Evolutionary conservation across 64 coral and sea anemone genomes (phyloP), one percentile per base, ranked within the genome.

Genomic region (Astreopora myriophthalma): DNA sequence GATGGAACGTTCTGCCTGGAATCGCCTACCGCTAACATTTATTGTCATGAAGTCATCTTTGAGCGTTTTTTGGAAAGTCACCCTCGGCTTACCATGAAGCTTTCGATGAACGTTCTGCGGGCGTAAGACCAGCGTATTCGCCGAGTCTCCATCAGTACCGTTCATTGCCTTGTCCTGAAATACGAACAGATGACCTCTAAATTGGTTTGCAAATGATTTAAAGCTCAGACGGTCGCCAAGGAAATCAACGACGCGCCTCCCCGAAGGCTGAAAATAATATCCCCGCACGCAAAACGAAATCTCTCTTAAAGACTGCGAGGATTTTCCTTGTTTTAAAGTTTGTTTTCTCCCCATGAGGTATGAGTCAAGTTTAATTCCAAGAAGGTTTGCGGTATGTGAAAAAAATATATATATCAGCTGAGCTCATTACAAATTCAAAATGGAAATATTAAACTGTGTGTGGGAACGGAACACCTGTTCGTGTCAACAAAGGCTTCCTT

Each of bases 21-120:
- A 92, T 63, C 68, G 27, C 29, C 44, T 80, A 17, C 90, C 90
- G 64, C 90, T 92, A 12, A 92, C 90, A 51, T 92, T 92, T 24
- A 92, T 92, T 22, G 90, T 92, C 8, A 75, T 40, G 12, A 86
- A 29, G 46, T 70, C 76, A 46, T 36, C 65, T 25, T 57, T 76
- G n/a, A 24, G 29, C 33, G 74, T 86, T 25, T 26, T 65, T 34
- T 83, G 63, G 34, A 64, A 37, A 83, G 79, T 83, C 79, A 83
- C 31, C 64, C 31, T 30, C 0, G 16, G 55, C 34, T 31, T 60
- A 1, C 8, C 0, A 19, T 8, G 34, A 16, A 14, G 8, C 12
- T 32, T 38, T 11, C 32, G 34, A 25, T 33, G 8, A 31, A 10
- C 58, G 17, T 33, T 35, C 22, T 65, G 33, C 19, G 52, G 22